Conservation (phyloP, 2,797 vertebrate species). For the Chrysolophus pictus region DNA sequence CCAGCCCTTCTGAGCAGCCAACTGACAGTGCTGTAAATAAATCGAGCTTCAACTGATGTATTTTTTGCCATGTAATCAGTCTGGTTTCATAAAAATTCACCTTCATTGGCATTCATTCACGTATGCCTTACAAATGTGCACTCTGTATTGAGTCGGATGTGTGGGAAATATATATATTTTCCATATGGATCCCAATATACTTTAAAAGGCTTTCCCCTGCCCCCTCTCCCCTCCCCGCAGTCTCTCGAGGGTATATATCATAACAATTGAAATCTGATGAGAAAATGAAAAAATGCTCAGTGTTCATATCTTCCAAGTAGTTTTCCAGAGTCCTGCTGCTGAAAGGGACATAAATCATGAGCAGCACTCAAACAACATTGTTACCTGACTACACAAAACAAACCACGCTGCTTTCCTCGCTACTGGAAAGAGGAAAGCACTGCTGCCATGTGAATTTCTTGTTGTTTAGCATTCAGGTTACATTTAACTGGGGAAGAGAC, state of each 20-base stretch:
- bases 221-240: neutral
- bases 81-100: slow-evolving; percentile 60
- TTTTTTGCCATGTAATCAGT: slow-evolving; percentile 71
- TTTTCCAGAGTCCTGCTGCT: slow-evolving; percentile 77
- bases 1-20: slow-evolving; percentile 48
- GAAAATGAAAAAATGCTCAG: slow-evolving; percentile 74
- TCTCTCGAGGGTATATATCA: slow-evolving; percentile 71
- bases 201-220: slow-evolving; percentile 59
- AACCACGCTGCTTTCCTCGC: neutral
- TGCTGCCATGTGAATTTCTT: neutral
- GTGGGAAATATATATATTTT: slow-evolving; percentile 76
- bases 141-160: slow-evolving; percentile 36
- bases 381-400: slow-evolving; percentile 27
- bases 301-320: slow-evolving; percentile 64
- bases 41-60: slow-evolving; percentile 49
- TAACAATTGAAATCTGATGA: slow-evolving; percentile 75
- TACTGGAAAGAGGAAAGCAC: slow-evolving; percentile 34
- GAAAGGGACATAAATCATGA: slow-evolving; percentile 66
- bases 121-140: slow-evolving; percentile 71
- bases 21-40: slow-evolving; percentile 64
- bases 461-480: neutral
- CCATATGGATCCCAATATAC: slow-evolving; percentile 75
- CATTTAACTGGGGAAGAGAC: neutral
- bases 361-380: neutral
- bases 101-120: slow-evolving; percentile 61